A percentile compares a stretch with the other conserved stretches of the same genome.
phyloP scores from a whole-genome alignment of 2,113 vertebrate genomes.

The Gallinago jamesoni region DNA sequence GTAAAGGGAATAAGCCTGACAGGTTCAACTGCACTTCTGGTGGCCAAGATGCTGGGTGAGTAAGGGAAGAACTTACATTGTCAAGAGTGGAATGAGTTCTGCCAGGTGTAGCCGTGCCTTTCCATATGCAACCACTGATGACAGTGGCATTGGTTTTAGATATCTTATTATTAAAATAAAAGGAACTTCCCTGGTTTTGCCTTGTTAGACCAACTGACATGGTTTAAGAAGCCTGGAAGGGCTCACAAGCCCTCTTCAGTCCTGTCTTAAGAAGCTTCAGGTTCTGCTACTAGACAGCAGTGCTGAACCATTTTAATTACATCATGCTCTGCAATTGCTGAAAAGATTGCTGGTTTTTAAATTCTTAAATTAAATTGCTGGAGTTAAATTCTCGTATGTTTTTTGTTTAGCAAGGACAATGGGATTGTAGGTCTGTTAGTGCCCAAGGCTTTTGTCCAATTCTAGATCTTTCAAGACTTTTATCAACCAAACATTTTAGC shows the following conservation, averaged over 20 bases:
- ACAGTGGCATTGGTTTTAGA: not conserved
- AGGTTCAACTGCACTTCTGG: not conserved
- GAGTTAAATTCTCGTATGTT: not conserved
- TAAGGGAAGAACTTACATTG: not conserved
- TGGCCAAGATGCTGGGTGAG: not conserved
- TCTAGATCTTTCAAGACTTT: not conserved
- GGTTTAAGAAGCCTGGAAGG: not conserved
- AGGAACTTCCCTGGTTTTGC: not conserved
- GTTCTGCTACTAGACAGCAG: not conserved
- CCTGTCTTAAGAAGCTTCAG: not conserved
- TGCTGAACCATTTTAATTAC: not conserved
- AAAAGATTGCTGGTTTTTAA: not conserved
- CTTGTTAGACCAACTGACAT: not conserved
- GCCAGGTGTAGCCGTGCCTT: not conserved
- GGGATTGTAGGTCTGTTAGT: not conserved
- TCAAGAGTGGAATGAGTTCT: not conserved
- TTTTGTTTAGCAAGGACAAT: not conserved
- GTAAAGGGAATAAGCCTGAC: not conserved
- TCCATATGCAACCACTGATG: not conserved
- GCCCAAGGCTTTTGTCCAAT: not conserved
- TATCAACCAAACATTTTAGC: accelerated
- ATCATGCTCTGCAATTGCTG: not conserved
- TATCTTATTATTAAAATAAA: not conserved
- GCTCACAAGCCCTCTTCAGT: not conserved
- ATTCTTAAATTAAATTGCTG: too few relatives aligned